Base-by-base conservation (phyloP, 2,888 invertebrate genomes). In the Lepidocyrtinus sp. region DNA sequence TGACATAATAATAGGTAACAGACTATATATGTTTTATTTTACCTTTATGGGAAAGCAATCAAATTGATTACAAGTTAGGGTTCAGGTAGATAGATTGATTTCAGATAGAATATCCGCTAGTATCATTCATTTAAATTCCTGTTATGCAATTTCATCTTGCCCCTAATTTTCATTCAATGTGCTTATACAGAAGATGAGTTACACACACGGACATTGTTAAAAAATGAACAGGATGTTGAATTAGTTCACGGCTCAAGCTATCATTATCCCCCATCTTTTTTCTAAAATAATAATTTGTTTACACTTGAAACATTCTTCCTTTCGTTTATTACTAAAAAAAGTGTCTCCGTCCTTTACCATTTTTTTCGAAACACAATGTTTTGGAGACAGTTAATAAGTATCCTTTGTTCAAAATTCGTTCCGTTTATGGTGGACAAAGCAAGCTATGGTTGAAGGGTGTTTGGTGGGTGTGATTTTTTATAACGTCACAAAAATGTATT, bases 271-370 rank as follows among this genome's bases (percentile, higher is more conserved):
- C n/a, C 61, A 70, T 70, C 63, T 55, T 24, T 62, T 71, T 62
- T 68, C 1, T 26, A 22, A 67, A 76, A 64, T 61, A n/a, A 2
- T 62, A 69, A 75, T 70, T 76, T 76, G 70, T 76, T 76, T 71
- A 71, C 76, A 71, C 76, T 76, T 76, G 76, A 76, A 76, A 76
- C 55, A 22, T 63, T 64, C 76, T 76, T 76, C 76, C 76, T 76
- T 76, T 76, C 70, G 22, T 55, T 50, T 64, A 36, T 36, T 36
- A 36, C 12, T 36, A n/a, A n/a, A n/a, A n/a, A n/a, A n/a, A n/a
- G n/a, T n/a, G n/a, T 36, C 36, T 7, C 36, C 5, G 5, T 36
- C 5, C 36, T 36, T 12, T 36, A 36, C 36, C n/a, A n/a, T n/a
- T n/a, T n/a, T n/a, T n/a, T n/a, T n/a, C n/a, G n/a, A n/a, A n/a